These are phyloP conservation scores for Hemistola chrysoprasaria DNA, from an alignment of 2,888 invertebrate species.

Conservation along the genomic window DNA sequence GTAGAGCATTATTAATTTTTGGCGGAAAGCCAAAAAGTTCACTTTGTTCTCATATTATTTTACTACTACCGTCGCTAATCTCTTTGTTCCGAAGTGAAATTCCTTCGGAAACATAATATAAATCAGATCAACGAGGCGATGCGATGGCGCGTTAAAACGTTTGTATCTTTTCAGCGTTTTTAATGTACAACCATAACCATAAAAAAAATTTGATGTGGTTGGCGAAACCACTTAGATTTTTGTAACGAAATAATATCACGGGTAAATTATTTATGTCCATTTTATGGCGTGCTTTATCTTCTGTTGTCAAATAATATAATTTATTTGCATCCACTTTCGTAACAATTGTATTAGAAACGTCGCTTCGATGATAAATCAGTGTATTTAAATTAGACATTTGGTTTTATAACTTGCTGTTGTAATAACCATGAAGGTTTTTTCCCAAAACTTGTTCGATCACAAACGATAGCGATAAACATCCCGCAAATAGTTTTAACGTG, in stretches of 20 bases:
- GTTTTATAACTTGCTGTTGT: slow-evolving; percentile 10
- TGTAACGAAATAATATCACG: slow-evolving; percentile 30
- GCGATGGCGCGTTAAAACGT: slow-evolving; percentile 42
- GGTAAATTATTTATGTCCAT: slow-evolving; percentile 26
- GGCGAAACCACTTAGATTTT: slow-evolving; percentile 34
- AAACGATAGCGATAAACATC: slow-evolving; percentile 5
- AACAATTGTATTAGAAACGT: slow-evolving; percentile 16
- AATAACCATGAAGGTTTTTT: slow-evolving; percentile 8
- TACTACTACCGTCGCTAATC: slow-evolving; percentile 39
- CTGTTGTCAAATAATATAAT: slow-evolving; percentile 30
- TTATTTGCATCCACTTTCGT: slow-evolving; percentile 24
- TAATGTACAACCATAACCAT: slow-evolving; percentile 41
- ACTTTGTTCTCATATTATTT: slow-evolving; percentile 59
- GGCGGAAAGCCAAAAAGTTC: slow-evolving; percentile 52
- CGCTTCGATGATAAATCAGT: slow-evolving; percentile 14
- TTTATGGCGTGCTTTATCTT: slow-evolving; percentile 29
- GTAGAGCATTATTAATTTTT: slow-evolving; percentile 29
- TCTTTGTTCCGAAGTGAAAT: slow-evolving; percentile 43
- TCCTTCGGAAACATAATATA: slow-evolving; percentile 50
- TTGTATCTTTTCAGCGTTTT: slow-evolving; percentile 36
- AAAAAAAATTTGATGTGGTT: slow-evolving; percentile 45
- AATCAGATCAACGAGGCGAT: slow-evolving; percentile 39
- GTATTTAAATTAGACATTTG: slow-evolving; percentile 13
- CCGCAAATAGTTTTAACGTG: slow-evolving; percentile 6
- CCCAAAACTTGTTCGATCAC: slow-evolving; percentile 8